A percentile compares a stretch with the other conserved stretches of the same genome.
Evolutionary conservation across 2,797 vertebrate genomes (phyloP).

Genomic region (Dicrostonyx torquatus): DNA sequence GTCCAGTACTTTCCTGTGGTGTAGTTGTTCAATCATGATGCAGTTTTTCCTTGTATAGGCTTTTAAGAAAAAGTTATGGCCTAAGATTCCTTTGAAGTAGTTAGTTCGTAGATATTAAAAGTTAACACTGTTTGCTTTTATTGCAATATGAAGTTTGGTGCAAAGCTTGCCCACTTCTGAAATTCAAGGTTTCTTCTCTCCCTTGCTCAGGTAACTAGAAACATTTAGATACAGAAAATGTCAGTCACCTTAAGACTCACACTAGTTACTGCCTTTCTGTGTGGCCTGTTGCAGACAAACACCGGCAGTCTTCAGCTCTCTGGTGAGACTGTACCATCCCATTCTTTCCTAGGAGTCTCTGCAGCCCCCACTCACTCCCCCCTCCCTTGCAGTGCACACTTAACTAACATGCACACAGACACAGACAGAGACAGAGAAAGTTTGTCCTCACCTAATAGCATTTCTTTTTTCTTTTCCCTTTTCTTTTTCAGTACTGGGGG

Average conservation of each 20-base stretch:
- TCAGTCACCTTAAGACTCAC: neutral
- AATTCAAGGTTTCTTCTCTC: neutral
- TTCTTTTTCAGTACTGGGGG: neutral
- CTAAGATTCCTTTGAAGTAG: conserved; percentile 13
- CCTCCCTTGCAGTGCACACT: neutral
- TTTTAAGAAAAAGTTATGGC: conserved; percentile 4
- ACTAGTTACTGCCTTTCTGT: neutral
- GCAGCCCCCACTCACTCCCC: neutral
- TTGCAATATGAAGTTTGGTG: neutral
- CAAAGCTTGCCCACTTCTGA: neutral
- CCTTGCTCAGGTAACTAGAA: neutral
- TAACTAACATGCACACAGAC: neutral
- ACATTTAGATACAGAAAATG: neutral
- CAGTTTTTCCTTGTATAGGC: neutral
- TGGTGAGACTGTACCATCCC: neutral
- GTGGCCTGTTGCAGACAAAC: neutral
- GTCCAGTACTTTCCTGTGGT: neutral
- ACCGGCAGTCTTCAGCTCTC: neutral
- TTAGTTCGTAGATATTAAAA: neutral
- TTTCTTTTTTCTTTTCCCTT: neutral
- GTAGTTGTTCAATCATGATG: neutral
- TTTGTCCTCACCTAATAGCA: neutral
- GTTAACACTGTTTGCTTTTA: neutral
- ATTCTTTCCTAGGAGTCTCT: neutral
- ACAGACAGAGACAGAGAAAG: neutral